Conservation (phyloP, 2,113 vertebrate genomes). For the Oncorhynchus gorbuscha region DNA sequence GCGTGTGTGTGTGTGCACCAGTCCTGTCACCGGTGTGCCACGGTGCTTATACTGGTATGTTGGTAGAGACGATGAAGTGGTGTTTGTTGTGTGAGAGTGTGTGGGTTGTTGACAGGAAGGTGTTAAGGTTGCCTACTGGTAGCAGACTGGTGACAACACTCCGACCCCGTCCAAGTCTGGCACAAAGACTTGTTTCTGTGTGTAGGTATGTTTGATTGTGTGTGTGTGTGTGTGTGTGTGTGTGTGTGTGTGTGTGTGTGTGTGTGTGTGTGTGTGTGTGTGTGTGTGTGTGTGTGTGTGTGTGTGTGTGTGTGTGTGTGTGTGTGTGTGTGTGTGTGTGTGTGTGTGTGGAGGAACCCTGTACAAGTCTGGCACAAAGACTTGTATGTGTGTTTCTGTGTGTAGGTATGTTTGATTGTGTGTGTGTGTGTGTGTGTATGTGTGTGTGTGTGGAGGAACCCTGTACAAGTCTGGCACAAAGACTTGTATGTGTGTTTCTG, state of each 20-base stretch:
- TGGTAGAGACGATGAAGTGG: neutral
- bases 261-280: neutral
- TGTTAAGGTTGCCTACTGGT: no score
- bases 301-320: neutral
- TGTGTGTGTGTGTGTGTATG: neutral
- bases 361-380: no score
- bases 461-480: no score
- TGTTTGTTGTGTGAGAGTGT: neutral
- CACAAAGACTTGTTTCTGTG: neutral
- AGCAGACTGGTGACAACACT: no score
- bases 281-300: no score
- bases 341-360: neutral
- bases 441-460: no score
- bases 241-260: neutral
- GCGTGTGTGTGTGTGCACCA: no score
- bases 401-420: no score
- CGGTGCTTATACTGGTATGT: neutral
- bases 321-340: neutral
- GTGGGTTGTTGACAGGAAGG: neutral
- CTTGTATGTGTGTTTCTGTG: no score
- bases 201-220: neutral
- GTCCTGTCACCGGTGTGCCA: no score
- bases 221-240: neutral
- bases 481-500: no score
- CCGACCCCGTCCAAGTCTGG: no score